Conservation (phyloP, 2,797 vertebrate species). For the Nannoperca australis region DNA sequence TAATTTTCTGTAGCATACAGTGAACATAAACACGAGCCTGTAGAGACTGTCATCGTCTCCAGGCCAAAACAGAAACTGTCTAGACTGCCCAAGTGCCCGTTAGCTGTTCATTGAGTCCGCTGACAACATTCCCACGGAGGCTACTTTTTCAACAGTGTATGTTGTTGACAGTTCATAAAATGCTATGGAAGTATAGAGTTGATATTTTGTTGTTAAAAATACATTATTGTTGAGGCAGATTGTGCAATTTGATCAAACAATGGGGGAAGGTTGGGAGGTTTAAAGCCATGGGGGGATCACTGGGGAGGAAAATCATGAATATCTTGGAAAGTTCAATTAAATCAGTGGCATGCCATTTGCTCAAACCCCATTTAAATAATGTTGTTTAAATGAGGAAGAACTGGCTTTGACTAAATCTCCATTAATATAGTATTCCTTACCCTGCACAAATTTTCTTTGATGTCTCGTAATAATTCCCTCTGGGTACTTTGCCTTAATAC, state of each 20-base stretch:
- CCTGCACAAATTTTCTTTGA: slow-evolving; percentile 5
- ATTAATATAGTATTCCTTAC: not conserved
- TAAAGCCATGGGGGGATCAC: not conserved
- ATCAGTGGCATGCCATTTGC: not conserved
- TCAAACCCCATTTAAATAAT: not conserved
- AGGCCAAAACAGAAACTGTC: slow-evolving; percentile 45
- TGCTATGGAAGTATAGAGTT: not conserved
- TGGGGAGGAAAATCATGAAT: not conserved
- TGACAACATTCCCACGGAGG: slow-evolving; percentile 3
- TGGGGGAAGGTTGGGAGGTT: not conserved
- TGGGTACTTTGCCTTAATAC: slow-evolving; percentile 6
- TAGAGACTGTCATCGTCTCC: slow-evolving; percentile 37
- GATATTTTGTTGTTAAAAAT: slow-evolving; percentile 5
- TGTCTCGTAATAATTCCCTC: slow-evolving; percentile 21
- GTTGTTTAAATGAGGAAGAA: slow-evolving; percentile 6
- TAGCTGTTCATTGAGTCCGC: slow-evolving; percentile 41
- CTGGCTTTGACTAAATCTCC: slow-evolving; percentile 12
- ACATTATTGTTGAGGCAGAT: not conserved
- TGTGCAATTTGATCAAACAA: not conserved
- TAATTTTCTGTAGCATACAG: slow-evolving; percentile 6
- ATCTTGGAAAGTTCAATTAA: not conserved
- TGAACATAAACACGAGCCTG: slow-evolving; percentile 9
- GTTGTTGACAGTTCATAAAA: slow-evolving; percentile 14
- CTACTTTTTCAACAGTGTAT: slow-evolving; percentile 27
- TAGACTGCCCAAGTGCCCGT: slow-evolving; percentile 47